These are phyloP conservation scores for Gadopsis bispinosus DNA, from an alignment of 2,797 vertebrate genomes.

Conservation along the genomic window DNA sequence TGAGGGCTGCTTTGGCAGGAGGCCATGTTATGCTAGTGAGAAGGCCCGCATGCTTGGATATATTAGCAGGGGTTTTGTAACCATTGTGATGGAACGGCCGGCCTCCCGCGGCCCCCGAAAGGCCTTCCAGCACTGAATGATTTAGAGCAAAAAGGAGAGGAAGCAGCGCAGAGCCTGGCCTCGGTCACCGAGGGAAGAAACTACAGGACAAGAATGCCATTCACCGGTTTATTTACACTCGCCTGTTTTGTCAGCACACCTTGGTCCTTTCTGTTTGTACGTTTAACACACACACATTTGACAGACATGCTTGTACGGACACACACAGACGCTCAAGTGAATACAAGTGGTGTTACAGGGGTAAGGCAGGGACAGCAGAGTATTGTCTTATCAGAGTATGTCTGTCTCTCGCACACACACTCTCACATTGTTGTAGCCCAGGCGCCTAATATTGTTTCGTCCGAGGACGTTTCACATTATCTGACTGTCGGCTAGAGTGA, in stretches of 20 bases:
- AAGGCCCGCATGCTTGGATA: slow-evolving; percentile 76
- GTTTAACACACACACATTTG: slow-evolving; percentile 47
- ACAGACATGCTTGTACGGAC: slow-evolving; percentile 34
- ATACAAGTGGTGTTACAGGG: slow-evolving; percentile 55
- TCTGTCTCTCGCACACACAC: slow-evolving; percentile 19
- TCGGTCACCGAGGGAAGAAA: slow-evolving; percentile 45
- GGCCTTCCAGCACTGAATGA: slow-evolving; percentile 59
- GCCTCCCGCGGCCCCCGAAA: slow-evolving; percentile 64
- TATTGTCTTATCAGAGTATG: slow-evolving; percentile 56
- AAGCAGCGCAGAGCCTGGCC: slow-evolving; percentile 49
- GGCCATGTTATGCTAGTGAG: slow-evolving; percentile 79
- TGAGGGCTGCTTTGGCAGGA: slow-evolving; percentile 72
- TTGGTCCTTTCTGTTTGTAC: slow-evolving; percentile 45
- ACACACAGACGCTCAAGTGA: slow-evolving; percentile 44
- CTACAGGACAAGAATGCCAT: slow-evolving; percentile 62
- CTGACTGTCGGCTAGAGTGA: neutral
- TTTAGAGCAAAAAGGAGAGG: slow-evolving; percentile 61
- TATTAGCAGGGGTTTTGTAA: slow-evolving; percentile 80
- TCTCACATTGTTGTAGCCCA: slow-evolving; percentile 28
- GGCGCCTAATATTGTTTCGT: slow-evolving; percentile 24
- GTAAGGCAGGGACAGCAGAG: slow-evolving; percentile 63
- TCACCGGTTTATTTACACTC: slow-evolving; percentile 67
- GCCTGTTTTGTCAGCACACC: slow-evolving; percentile 62
- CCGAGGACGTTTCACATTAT: slow-evolving; percentile 41
- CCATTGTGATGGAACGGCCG: slow-evolving; percentile 71